Percentiles rank a stretch among this genome's conserved stretches.
Conservation (phyloP, 1,140 invertebrate species). For the Lucilia sericata region DNA sequence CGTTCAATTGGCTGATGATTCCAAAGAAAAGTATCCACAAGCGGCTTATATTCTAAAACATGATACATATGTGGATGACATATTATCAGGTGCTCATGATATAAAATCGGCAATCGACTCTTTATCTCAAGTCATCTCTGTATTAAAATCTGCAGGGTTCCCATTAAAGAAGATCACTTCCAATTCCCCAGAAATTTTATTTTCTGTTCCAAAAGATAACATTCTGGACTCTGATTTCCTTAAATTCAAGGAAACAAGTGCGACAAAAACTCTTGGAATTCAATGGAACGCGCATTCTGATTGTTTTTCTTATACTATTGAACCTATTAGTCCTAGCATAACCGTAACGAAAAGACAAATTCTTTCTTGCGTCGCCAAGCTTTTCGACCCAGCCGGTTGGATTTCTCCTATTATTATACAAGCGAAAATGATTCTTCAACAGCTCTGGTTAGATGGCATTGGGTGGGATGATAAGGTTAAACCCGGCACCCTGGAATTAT, state of each 20-base stretch:
- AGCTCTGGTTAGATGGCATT: slow-evolving; percentile 22
- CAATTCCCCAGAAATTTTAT: not conserved
- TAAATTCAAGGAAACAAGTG: not conserved
- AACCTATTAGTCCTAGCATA: not conserved
- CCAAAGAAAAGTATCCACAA: slow-evolving; percentile 50
- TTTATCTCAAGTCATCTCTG: no score
- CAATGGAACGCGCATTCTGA: not conserved
- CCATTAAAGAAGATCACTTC: slow-evolving; percentile 45
- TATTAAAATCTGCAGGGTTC: slow-evolving; percentile 39
- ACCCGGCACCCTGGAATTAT: not conserved
- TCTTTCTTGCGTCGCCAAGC: not conserved
- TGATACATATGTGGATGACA: not conserved
- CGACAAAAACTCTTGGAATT: not conserved
- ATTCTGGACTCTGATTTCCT: not conserved
- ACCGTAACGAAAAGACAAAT: slow-evolving; percentile 9
- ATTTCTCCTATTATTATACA: slow-evolving; percentile 21
- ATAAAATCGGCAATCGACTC: no score
- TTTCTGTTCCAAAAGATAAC: not conserved
- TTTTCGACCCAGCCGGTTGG: slow-evolving; percentile 29
- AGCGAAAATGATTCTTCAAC: slow-evolving; percentile 33
- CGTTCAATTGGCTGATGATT: slow-evolving; percentile 49
- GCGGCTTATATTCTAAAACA: not conserved
- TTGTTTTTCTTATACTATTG: not conserved
- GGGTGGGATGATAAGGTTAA: not conserved
- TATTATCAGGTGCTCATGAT: not conserved